phyloP scores from a whole-genome alignment of 2,888 invertebrate genomes.

The Leptopilina drosophilae region DNA sequence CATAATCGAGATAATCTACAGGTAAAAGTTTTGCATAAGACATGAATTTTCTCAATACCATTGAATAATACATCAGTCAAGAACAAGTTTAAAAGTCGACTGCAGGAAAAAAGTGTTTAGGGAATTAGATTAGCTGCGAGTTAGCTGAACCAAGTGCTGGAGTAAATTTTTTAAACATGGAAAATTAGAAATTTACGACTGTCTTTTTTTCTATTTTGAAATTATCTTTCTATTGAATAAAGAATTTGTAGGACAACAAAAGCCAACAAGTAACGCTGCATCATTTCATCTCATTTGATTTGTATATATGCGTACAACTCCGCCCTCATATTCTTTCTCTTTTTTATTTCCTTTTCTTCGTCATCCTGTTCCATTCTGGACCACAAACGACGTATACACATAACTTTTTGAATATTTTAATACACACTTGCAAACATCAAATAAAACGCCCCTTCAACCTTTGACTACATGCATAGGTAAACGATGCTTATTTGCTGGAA shows the following conservation, averaged over 20 bases:
- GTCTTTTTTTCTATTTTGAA: too few species aligned
- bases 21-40: not conserved
- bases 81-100: not conserved
- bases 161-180: too few species aligned
- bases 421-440: conserved; percentile 54
- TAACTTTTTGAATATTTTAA: conserved; percentile 66
- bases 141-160: too few species aligned
- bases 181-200: too few species aligned
- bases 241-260: conserved; percentile 44
- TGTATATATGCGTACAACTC: conserved; percentile 71
- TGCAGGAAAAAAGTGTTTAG: too few species aligned
- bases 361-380: conserved; percentile 14
- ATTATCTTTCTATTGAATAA: not conserved
- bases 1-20: not conserved
- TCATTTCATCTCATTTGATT: conserved; percentile 71
- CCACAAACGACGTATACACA: conserved; percentile 52
- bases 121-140: too few species aligned
- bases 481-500: conserved; percentile 20
- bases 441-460: conserved; percentile 60
- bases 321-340: conserved; percentile 61
- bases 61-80: too few species aligned
- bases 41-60: not conserved
- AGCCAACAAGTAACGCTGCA: conserved; percentile 63
- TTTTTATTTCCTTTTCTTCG: conserved; percentile 44
- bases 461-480: conserved; percentile 29